These are phyloP conservation scores for Marmota monax DNA, from an alignment of 2,113 vertebrate species.

Conservation along the genomic window DNA sequence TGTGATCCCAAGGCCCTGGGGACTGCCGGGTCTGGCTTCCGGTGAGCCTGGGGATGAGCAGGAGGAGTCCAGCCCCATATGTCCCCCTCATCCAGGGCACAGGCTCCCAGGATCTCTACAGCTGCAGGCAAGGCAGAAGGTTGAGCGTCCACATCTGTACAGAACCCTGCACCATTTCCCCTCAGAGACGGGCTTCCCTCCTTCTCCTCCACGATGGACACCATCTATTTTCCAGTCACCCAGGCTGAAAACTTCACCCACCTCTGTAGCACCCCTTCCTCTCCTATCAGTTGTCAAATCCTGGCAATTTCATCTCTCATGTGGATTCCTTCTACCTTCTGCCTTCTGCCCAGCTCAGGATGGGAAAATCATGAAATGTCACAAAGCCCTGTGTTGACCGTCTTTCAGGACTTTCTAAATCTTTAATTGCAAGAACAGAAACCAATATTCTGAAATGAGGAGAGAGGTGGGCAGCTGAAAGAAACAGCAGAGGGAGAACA, in stretches of 20 bases:
- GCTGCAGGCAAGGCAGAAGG: neutral
- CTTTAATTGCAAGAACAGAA: neutral
- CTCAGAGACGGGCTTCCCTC: neutral
- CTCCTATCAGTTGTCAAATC: neutral
- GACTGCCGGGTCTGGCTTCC: rapidly evolving
- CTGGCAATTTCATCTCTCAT: neutral
- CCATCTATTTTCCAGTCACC: neutral
- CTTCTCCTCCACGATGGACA: neutral
- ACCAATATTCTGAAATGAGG: neutral
- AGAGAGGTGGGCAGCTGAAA: neutral
- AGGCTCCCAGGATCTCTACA: neutral
- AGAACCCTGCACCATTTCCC: rapidly evolving
- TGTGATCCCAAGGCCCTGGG: neutral
- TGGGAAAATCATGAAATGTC: too few species aligned
- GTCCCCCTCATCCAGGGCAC: neutral
- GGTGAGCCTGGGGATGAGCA: neutral
- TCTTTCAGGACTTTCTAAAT: neutral
- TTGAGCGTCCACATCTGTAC: rapidly evolving
- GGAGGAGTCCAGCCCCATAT: neutral
- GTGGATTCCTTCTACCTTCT: neutral
- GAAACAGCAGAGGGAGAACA: neutral
- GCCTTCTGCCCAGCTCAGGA: neutral
- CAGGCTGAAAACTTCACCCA: neutral
- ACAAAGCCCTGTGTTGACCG: neutral
- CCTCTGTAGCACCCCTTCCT: neutral